Percentiles rank a stretch among this genome's conserved stretches.
Conservation (phyloP, 92 coral and sea anemone species). For the Parazoanthus darwini region DNA sequence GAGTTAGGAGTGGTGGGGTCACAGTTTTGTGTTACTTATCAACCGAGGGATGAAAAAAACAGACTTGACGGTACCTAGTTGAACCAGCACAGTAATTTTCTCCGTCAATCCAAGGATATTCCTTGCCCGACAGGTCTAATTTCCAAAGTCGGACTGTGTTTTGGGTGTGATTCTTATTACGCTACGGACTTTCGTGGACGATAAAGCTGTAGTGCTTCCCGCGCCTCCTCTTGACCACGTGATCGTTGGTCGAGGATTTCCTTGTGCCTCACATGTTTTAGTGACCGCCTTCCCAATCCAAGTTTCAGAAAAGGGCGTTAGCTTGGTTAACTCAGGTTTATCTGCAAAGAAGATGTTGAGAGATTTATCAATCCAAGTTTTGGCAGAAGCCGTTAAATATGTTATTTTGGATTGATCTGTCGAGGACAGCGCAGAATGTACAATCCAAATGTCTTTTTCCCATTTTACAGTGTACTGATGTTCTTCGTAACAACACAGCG, state of each 20-base stretch:
- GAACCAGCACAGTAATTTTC: not conserved
- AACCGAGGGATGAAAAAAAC: too few relatives aligned
- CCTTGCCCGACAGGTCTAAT: constrained; percentile 19
- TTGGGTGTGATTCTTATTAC: not conserved
- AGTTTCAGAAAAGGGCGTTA: too few relatives aligned
- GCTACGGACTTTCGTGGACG: not conserved
- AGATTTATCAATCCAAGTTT: not conserved
- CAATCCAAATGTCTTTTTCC: too few relatives aligned
- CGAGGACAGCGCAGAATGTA: not conserved
- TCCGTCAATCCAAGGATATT: not conserved
- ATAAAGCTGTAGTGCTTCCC: not conserved
- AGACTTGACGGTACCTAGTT: not conserved
- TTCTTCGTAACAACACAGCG: too few relatives aligned
- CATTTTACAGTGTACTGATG: too few relatives aligned
- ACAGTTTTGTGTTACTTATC: too few relatives aligned
- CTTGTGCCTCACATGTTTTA: not conserved
- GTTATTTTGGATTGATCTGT: constrained; percentile 9
- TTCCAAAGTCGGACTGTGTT: not conserved
- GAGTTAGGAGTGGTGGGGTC: too few relatives aligned
- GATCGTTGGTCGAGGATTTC: constrained; percentile 34
- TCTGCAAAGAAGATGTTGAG: too few relatives aligned
- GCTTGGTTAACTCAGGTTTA: too few relatives aligned
- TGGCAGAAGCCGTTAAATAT: too few relatives aligned
- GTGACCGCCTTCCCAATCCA: not conserved
- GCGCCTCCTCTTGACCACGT: constrained; percentile 24